phyloP scores from a whole-genome alignment of 2,797 vertebrate species.

The Phrynocephalus forsythii region DNA sequence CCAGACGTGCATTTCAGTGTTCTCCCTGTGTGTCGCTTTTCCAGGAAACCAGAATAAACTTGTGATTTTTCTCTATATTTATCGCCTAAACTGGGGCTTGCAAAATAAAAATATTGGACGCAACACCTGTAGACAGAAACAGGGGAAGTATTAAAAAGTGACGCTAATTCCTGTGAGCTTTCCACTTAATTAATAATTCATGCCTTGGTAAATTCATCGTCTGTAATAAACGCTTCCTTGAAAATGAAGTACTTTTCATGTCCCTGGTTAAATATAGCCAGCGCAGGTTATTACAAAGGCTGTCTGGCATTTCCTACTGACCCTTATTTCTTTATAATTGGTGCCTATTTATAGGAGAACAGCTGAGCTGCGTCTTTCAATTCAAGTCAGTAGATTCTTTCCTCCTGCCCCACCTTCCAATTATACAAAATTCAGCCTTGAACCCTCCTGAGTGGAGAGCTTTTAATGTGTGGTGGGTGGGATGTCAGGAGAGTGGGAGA shows the following conservation, averaged over 20 bases:
- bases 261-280: constrained; percentile 64
- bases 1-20: neutral
- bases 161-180: constrained; percentile 54
- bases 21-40: neutral
- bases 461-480: constrained; percentile 30
- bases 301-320: constrained; percentile 57
- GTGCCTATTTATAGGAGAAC: constrained; percentile 63
- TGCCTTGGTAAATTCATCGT: constrained; percentile 68
- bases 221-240: constrained; percentile 69
- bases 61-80: constrained; percentile 21
- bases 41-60: constrained; percentile 10
- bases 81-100: neutral
- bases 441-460: constrained; percentile 40
- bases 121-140: neutral
- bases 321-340: constrained; percentile 71
- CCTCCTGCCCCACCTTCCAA: too few species aligned
- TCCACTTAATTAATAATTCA: constrained; percentile 68
- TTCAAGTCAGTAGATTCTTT: constrained; percentile 55
- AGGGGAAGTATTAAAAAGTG: constrained; percentile 53
- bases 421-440: constrained; percentile 17
- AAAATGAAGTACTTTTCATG: constrained; percentile 67
- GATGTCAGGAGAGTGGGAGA: constrained; percentile 29
- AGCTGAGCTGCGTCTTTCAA: constrained; percentile 56
- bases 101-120: neutral
- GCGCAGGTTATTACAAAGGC: constrained; percentile 53